A percentile compares a stretch with the other conserved stretches of the same genome.
Evolutionary conservation across 2,113 vertebrate species (phyloP).

Genomic region (Prietella phreatophila): DNA sequence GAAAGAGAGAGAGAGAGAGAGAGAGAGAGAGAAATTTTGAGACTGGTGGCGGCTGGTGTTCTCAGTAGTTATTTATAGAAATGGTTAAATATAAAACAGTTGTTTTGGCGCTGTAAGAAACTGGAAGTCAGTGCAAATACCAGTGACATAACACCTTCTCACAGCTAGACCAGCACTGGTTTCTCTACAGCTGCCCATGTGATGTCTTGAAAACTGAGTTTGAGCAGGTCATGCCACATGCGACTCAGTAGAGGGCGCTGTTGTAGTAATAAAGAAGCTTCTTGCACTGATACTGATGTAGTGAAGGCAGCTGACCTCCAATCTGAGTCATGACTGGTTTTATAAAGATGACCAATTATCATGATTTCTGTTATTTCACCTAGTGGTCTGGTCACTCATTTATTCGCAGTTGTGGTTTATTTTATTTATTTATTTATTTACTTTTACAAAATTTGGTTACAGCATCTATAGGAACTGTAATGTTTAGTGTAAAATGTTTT

Average conservation of each 20-base stretch:
- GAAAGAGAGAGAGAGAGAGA: neutral
- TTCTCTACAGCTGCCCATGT: neutral
- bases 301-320: neutral
- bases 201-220: neutral
- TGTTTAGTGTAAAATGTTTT: neutral
- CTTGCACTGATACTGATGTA: neutral
- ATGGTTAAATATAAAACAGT: neutral
- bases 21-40: neutral
- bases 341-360: neutral
- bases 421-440: no score
- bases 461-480: neutral
- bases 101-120: neutral
- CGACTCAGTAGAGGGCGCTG: conserved; percentile 69
- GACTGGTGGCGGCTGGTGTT: neutral
- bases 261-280: conserved; percentile 54
- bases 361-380: neutral
- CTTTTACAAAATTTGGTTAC: neutral
- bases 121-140: neutral
- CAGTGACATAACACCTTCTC: conserved; percentile 10
- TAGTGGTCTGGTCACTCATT: neutral
- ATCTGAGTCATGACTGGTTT: neutral
- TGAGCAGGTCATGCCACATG: conserved; percentile 24
- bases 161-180: neutral
- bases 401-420: neutral
- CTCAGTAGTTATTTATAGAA: conserved; percentile 4